phyloP scores from a whole-genome alignment of 2,888 invertebrate species.

The Ochropacha duplaris region DNA sequence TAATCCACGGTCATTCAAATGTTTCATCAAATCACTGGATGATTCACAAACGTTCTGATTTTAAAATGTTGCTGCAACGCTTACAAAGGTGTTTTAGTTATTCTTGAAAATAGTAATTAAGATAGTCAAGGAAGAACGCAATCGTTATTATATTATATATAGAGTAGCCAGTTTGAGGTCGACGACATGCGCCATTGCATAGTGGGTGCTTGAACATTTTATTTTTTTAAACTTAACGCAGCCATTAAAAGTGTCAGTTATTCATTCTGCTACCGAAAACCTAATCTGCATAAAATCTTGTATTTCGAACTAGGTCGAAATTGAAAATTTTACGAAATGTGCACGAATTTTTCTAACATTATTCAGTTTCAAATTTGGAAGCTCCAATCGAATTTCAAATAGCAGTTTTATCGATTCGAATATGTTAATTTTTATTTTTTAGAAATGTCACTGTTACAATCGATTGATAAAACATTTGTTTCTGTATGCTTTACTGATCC shows the following conservation, averaged over 20 bases:
- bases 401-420: background rate
- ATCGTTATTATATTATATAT: constrained; percentile 51
- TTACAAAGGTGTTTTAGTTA: constrained; percentile 39
- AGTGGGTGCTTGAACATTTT: constrained; percentile 24
- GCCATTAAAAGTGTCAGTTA: constrained; percentile 24
- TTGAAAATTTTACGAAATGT: background rate
- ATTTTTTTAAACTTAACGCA: constrained; percentile 30
- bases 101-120: constrained; percentile 63
- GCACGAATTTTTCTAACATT: background rate
- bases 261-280: background rate
- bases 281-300: background rate
- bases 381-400: background rate
- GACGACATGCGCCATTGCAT: constrained; percentile 22
- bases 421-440: background rate
- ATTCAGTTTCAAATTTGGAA: background rate
- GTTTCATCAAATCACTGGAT: constrained; percentile 4
- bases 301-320: background rate
- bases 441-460: constrained; percentile 1
- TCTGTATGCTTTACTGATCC: background rate
- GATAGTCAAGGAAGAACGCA: constrained; percentile 37
- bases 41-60: constrained; percentile 34
- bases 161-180: constrained; percentile 37
- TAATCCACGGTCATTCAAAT: background rate
- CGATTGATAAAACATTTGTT: constrained; percentile 2
- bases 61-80: constrained; percentile 26